These are phyloP conservation scores for Hylaeus volcanicus DNA, from an alignment of 1,140 invertebrate genomes.

Conservation along the genomic window DNA sequence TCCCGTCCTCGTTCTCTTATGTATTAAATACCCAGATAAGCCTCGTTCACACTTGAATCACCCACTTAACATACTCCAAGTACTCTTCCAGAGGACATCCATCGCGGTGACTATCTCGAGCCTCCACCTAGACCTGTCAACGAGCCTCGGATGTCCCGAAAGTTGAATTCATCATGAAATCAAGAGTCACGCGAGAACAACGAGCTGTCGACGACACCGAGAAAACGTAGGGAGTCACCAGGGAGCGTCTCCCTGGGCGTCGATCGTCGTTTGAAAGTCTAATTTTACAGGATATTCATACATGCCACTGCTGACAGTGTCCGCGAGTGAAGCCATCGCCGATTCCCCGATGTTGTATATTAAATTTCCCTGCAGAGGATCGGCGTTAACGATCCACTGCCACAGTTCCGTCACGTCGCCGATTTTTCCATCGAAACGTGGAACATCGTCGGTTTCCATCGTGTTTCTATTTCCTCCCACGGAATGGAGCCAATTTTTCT, in stretches of 20 bases:
- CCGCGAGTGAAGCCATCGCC: not conserved
- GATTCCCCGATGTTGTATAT: no score
- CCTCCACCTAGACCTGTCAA: not conserved
- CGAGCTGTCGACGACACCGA: not conserved
- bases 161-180: not conserved
- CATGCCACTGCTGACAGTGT: not conserved
- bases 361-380: conserved; percentile 6
- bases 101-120: not conserved
- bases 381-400: conserved; percentile 1
- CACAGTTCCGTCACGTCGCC: not conserved
- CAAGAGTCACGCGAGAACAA: not conserved
- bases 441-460: no score
- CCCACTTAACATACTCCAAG: no score
- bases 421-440: no score
- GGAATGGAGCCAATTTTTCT: no score
- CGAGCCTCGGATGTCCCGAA: not conserved
- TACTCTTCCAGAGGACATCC: not conserved
- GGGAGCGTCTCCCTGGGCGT: not conserved
- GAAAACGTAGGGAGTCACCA: no score
- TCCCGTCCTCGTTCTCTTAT: no score
- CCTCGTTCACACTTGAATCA: no score
- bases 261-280: conserved; percentile 43
- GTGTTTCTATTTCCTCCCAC: no score
- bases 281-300: conserved; percentile 38
- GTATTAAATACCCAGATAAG: no score